phyloP scores from a whole-genome alignment of 2,888 invertebrate species.

The Nebria brevicollis region DNA sequence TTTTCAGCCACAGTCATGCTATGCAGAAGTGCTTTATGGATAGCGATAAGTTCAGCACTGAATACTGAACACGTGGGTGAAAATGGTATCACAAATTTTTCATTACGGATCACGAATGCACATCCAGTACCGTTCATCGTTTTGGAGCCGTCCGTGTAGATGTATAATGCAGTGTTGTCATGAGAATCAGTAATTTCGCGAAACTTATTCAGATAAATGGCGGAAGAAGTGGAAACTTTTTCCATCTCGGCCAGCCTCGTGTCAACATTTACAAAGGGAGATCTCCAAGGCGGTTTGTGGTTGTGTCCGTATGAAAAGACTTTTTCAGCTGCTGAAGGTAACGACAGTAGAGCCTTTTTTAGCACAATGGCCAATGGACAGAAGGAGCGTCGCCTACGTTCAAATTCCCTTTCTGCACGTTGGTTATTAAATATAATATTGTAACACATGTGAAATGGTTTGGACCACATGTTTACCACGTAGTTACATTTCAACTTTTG shows the following conservation, averaged over 20 bases:
- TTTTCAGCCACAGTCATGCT: too few relatives aligned
- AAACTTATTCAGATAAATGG: not conserved
- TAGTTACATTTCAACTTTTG: not conserved
- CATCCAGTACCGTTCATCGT: not conserved
- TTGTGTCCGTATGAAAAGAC: not conserved
- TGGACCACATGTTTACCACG: not conserved
- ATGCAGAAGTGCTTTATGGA: not conserved
- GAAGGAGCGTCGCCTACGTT: not conserved
- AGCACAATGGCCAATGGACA: not conserved
- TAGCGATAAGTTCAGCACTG: not conserved
- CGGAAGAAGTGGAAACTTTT: too few relatives aligned
- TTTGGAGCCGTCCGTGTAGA: slow-evolving; percentile 21
- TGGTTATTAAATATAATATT: not conserved
- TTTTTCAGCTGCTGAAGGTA: not conserved
- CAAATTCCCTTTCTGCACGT: too few relatives aligned
- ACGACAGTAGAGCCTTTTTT: not conserved
- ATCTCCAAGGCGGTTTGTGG: not conserved
- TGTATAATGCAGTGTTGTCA: not conserved
- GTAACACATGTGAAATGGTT: not conserved
- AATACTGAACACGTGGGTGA: not conserved
- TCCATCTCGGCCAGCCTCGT: too few relatives aligned
- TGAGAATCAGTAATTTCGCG: not conserved
- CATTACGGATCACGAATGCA: not conserved
- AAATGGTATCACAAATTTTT: not conserved
- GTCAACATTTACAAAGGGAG: not conserved